These are phyloP conservation scores for Oxytorus armatus DNA, from an alignment of 2,888 invertebrate genomes.

Conservation along the genomic window DNA sequence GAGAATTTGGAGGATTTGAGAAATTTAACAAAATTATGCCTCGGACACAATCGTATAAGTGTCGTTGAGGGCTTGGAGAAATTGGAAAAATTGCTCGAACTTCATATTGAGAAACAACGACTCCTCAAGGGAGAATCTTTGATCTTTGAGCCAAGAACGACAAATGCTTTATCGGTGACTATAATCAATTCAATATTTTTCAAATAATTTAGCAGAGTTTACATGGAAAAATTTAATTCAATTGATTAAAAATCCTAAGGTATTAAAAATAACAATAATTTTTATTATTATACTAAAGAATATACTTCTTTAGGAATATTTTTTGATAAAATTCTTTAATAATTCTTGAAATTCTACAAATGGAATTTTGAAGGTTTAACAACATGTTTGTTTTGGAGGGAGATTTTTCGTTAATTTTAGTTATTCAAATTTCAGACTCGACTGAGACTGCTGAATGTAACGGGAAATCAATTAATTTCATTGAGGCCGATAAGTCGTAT, in stretches of 20 bases:
- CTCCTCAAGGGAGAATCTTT: conserved; percentile 86
- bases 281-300: too few relatives aligned
- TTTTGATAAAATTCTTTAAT: conserved; percentile 7
- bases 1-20: conserved; percentile 88
- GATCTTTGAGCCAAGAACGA: conserved; percentile 89
- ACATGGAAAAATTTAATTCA: too few relatives aligned
- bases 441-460: conserved; percentile 87
- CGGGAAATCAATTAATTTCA: conserved; percentile 87
- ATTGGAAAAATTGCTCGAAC: conserved; percentile 87
- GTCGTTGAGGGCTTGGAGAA: conserved; percentile 89
- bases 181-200: conserved; percentile 6
- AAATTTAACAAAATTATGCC: conserved; percentile 91
- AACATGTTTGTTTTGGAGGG: too few relatives aligned
- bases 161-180: conserved; percentile 87
- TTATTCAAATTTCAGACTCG: conserved; percentile 84
- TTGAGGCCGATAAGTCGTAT: conserved; percentile 86
- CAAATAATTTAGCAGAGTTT: too few relatives aligned
- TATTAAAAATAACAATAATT: too few relatives aligned
- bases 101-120: conserved; percentile 89
- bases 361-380: neutral
- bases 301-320: too few relatives aligned
- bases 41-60: conserved; percentile 89
- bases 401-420: neutral
- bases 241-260: too few relatives aligned
- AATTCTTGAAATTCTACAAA: conserved; percentile 8